A percentile compares a stretch with the other conserved stretches of the same genome.
phyloP scores from a whole-genome alignment of 2,888 invertebrate species.

The Dascillus cervinus region DNA sequence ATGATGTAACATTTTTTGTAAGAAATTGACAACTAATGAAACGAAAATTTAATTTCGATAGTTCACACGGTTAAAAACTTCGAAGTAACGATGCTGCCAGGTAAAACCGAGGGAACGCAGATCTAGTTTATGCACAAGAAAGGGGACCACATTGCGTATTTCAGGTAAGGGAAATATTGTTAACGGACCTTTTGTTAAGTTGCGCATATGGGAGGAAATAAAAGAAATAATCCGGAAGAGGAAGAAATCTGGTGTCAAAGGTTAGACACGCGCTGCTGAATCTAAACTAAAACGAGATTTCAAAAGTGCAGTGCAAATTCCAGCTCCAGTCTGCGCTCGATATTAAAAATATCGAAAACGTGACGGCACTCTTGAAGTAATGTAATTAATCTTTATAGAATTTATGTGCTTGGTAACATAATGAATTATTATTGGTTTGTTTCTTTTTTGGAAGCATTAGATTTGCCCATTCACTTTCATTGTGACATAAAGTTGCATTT shows the following conservation, averaged over 20 bases:
- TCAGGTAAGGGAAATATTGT: constrained; percentile 15
- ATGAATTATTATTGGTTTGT: too few species aligned
- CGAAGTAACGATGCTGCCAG: constrained; percentile 11
- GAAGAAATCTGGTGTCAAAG: constrained; percentile 27
- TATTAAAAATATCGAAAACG: too few species aligned
- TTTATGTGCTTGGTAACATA: too few species aligned
- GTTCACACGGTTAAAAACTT: constrained; percentile 28
- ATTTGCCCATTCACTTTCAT: too few species aligned
- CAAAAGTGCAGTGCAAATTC: constrained; percentile 8
- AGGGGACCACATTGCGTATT: constrained; percentile 4
- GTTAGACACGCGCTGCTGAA: constrained; percentile 29
- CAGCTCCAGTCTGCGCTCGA: too few species aligned
- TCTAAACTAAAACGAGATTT: constrained; percentile 17
- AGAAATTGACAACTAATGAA: too few species aligned
- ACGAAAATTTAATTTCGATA: constrained; percentile 21
- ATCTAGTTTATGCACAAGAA: constrained; percentile 22
- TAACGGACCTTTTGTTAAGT: constrained; percentile 16
- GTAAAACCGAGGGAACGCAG: constrained; percentile 13
- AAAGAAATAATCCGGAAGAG: constrained; percentile 28
- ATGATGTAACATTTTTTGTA: too few species aligned
- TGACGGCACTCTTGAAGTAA: too few species aligned
- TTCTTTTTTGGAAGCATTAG: too few species aligned
- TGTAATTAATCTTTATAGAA: too few species aligned
- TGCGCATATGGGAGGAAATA: constrained; percentile 12
- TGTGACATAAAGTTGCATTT: too few species aligned